Conservation (phyloP, 2,888 invertebrate genomes). For the Apantesis nais region DNA sequence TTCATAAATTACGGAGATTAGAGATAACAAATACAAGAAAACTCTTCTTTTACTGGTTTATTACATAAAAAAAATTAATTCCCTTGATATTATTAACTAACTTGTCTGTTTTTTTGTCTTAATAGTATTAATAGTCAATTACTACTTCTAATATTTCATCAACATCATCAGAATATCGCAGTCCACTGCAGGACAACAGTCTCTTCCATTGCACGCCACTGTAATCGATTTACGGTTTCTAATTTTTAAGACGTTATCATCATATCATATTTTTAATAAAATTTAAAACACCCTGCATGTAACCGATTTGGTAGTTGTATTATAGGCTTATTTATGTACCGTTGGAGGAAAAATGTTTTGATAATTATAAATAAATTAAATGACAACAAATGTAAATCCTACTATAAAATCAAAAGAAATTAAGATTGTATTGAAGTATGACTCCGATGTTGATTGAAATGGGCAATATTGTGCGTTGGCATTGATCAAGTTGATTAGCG, state of each 20-base stretch:
- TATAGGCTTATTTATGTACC: neutral
- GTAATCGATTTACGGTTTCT: too few relatives aligned
- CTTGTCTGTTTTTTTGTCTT: too few relatives aligned
- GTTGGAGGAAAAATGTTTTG: neutral
- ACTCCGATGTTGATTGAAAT: constrained; percentile 42
- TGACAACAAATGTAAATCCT: neutral
- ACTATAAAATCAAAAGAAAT: constrained; percentile 21
- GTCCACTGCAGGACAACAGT: too few relatives aligned
- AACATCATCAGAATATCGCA: too few relatives aligned
- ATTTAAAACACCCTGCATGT: neutral
- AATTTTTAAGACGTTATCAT: too few relatives aligned
- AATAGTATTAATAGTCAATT: too few relatives aligned
- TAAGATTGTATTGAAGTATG: constrained; percentile 29
- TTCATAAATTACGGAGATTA: too few relatives aligned
- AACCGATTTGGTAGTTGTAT: neutral
- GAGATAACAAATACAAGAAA: neutral
- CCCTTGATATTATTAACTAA: too few relatives aligned
- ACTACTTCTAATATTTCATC: too few relatives aligned
- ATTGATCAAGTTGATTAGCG: constrained; percentile 53
- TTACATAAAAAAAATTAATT: too few relatives aligned
- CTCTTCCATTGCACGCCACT: too few relatives aligned
- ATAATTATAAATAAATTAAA: neutral
- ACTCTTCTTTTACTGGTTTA: neutral
- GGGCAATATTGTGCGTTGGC: constrained; percentile 50
- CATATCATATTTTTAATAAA: too few relatives aligned